Conservation (phyloP, 2,888 invertebrate species). For the Gari tellinella region DNA sequence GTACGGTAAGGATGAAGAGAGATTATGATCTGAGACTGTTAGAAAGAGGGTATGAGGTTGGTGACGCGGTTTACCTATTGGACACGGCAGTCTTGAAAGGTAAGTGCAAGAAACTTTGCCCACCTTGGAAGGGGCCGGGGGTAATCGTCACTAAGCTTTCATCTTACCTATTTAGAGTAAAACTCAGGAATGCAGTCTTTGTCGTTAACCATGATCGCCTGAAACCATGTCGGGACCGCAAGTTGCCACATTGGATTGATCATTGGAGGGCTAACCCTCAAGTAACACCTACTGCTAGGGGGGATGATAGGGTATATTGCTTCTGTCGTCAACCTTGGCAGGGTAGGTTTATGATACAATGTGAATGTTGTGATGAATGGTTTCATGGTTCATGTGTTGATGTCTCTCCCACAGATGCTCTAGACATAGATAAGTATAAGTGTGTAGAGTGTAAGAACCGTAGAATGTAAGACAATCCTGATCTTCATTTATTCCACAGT, state of each 20-base stretch:
- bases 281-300: too few species aligned
- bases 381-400: slow-evolving; percentile 42
- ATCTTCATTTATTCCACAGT: too few species aligned
- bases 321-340: slow-evolving; percentile 31
- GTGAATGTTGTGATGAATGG: slow-evolving; percentile 39
- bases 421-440: slow-evolving; percentile 30
- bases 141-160: slow-evolving; percentile 24
- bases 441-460: slow-evolving; percentile 1
- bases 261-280: too few species aligned
- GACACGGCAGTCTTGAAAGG: slow-evolving; percentile 30
- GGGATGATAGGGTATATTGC: too few species aligned
- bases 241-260: too few species aligned
- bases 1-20: slow-evolving; percentile 13
- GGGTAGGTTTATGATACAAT: too few species aligned
- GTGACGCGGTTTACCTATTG: slow-evolving; percentile 28
- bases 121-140: slow-evolving; percentile 46
- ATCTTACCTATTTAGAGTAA: slow-evolving; percentile 29
- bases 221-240: too few species aligned
- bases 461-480: too few species aligned
- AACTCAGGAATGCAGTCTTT: slow-evolving; percentile 8
- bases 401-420: slow-evolving; percentile 17
- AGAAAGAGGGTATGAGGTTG: slow-evolving; percentile 12
- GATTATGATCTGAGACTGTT: slow-evolving; percentile 28
- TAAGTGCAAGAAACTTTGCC: slow-evolving; percentile 19
- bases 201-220: too few species aligned